Evolutionary conservation across 2,888 invertebrate species (phyloP).

Genomic region (Ophraella communa): DNA sequence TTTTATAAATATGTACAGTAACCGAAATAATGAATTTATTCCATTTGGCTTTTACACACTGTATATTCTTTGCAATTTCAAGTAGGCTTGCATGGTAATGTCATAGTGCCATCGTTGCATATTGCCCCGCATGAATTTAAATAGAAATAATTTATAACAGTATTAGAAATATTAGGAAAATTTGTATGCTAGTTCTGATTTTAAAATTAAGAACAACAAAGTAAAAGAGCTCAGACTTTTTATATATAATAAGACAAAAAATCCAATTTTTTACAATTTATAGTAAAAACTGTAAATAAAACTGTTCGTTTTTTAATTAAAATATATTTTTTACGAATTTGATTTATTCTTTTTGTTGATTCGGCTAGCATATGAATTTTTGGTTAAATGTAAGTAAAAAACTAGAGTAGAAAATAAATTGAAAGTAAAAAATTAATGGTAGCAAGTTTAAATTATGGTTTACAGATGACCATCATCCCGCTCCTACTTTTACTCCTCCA

Average conservation of each 20-base stretch:
- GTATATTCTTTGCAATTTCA: not conserved
- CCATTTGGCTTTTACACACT: not conserved
- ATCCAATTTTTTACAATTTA: too few relatives aligned
- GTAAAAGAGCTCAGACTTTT: too few relatives aligned
- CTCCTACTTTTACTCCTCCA: slow-evolving; percentile 98
- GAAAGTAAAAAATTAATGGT: slow-evolving; percentile 56
- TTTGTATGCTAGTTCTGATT: not conserved
- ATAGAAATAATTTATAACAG: not conserved
- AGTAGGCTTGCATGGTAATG: not conserved
- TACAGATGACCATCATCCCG: slow-evolving; percentile 97
- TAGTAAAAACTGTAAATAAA: too few relatives aligned
- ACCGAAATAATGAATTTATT: too few relatives aligned
- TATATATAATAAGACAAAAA: too few relatives aligned
- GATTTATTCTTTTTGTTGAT: not conserved
- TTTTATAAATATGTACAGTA: too few relatives aligned
- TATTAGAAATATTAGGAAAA: not conserved
- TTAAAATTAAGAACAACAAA: too few relatives aligned
- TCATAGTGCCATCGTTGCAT: not conserved
- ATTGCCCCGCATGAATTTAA: slow-evolving; percentile 35
- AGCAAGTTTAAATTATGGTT: slow-evolving; percentile 73
- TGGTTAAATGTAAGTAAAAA: not conserved
- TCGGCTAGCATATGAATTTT: not conserved
- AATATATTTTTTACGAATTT: too few relatives aligned
- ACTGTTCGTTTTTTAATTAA: too few relatives aligned
- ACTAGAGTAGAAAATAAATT: slow-evolving; percentile 20